Evolutionary conservation across 2,888 invertebrate species (phyloP).

Genomic region (Cantharis flavilabris): DNA sequence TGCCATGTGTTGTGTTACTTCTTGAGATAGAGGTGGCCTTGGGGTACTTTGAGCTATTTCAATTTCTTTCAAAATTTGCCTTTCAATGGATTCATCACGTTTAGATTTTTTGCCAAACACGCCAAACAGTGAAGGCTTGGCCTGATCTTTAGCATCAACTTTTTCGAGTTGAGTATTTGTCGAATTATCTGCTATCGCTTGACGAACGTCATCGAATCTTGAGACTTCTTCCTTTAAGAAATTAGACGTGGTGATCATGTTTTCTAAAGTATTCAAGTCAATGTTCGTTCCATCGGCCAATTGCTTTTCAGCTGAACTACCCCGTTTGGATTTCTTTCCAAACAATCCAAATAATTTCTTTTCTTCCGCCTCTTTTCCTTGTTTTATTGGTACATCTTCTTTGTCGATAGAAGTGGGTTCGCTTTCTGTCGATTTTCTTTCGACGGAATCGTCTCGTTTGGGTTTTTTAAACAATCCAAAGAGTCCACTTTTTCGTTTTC

Average conservation of each 20-base stretch:
- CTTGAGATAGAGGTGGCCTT: neutral
- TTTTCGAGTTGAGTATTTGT: neutral
- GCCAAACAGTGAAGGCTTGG: slow-evolving; percentile 8
- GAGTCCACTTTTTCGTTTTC: slow-evolving; percentile 31
- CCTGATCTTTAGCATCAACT: neutral
- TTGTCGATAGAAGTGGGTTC: neutral
- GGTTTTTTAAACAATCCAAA: slow-evolving; percentile 44
- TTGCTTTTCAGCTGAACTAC: neutral
- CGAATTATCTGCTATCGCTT: neutral
- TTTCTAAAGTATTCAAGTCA: neutral
- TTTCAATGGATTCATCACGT: neutral
- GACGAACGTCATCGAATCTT: neutral
- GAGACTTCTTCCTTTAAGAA: neutral
- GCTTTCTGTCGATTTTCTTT: slow-evolving; percentile 18
- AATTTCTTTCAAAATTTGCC: neutral
- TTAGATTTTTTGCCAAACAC: slow-evolving; percentile 25
- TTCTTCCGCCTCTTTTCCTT: slow-evolving; percentile 24
- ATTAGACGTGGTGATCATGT: neutral
- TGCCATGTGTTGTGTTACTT: slow-evolving; percentile 4
- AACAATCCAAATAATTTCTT: neutral
- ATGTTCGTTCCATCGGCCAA: neutral
- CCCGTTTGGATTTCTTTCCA: neutral
- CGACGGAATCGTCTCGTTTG: slow-evolving; percentile 34
- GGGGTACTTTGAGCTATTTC: neutral
- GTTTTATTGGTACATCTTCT: slow-evolving; percentile 4